Evolutionary conservation across 2,888 invertebrate species (phyloP).

Genomic region (Spilarctia lutea): DNA sequence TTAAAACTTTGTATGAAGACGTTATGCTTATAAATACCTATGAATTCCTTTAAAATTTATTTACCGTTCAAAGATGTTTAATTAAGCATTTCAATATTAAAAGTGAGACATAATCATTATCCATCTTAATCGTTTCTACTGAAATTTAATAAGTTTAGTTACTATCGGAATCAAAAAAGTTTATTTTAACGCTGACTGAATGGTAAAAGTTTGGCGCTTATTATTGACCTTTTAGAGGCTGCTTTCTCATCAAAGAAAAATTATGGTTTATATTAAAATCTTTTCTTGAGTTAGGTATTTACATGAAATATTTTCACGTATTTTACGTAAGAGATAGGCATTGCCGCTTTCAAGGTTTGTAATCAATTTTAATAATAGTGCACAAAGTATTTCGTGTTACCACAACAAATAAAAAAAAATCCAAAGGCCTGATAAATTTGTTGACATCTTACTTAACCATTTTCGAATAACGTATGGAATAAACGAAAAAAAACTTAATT

Average conservation of each 20-base stretch:
- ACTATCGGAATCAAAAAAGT: background rate
- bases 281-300: background rate
- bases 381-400: background rate
- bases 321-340: background rate
- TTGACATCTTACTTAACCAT: background rate
- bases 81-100: background rate
- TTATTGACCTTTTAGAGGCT: background rate
- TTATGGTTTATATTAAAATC: background rate
- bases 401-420: background rate
- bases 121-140: background rate
- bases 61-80: background rate
- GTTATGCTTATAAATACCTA: no score
- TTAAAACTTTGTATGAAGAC: background rate
- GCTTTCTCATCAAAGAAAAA: background rate
- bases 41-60: background rate
- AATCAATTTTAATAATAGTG: no score
- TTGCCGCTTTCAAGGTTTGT: no score
- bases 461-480: background rate
- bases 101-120: background rate
- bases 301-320: slow-evolving; percentile 22
- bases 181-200: background rate
- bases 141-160: background rate
- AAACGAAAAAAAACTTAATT: background rate
- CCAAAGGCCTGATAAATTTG: background rate
- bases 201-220: background rate